A percentile compares a stretch with the other conserved stretches of the same genome.
Conservation (phyloP, 2,888 invertebrate species). For the Pristionchus entomophagus region DNA sequence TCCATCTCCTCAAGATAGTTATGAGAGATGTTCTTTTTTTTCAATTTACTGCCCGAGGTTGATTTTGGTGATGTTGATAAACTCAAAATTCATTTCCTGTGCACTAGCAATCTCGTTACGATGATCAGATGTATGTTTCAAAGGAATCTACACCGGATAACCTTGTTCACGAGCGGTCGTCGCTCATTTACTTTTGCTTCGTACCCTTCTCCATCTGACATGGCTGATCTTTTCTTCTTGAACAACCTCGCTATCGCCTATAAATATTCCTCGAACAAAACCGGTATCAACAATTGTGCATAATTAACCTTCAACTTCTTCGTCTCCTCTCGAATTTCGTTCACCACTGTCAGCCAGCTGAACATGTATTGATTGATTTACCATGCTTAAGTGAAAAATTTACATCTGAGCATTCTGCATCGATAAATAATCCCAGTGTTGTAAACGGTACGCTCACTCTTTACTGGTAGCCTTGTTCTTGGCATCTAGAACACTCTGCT, state of each 20-base stretch:
- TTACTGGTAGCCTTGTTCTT: constrained; percentile 49
- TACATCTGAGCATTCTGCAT: too few relatives aligned
- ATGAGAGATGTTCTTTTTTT: background rate
- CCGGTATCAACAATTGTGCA: background rate
- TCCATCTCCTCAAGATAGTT: constrained; percentile 27
- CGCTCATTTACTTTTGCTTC: background rate
- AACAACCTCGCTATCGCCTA: constrained; percentile 1
- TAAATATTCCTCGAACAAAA: background rate
- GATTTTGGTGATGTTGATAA: too few relatives aligned
- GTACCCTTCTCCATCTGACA: background rate
- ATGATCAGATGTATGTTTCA: too few relatives aligned
- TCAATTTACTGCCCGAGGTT: too few relatives aligned
- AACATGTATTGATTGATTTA: too few relatives aligned
- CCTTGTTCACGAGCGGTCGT: constrained; percentile 47
- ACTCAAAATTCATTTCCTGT: background rate
- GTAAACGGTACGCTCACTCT: background rate
- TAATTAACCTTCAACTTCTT: constrained; percentile 21
- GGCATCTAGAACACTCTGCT: constrained; percentile 17
- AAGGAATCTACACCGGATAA: too few relatives aligned
- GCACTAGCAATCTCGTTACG: too few relatives aligned
- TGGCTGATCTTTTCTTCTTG: constrained; percentile 3
- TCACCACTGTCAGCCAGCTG: constrained; percentile 8
- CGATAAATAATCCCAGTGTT: too few relatives aligned
- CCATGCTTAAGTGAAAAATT: too few relatives aligned
- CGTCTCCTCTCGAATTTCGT: constrained; percentile 17